These are phyloP conservation scores for Brachystomella parvula DNA, from an alignment of 1,140 invertebrate genomes.

Conservation along the genomic window DNA sequence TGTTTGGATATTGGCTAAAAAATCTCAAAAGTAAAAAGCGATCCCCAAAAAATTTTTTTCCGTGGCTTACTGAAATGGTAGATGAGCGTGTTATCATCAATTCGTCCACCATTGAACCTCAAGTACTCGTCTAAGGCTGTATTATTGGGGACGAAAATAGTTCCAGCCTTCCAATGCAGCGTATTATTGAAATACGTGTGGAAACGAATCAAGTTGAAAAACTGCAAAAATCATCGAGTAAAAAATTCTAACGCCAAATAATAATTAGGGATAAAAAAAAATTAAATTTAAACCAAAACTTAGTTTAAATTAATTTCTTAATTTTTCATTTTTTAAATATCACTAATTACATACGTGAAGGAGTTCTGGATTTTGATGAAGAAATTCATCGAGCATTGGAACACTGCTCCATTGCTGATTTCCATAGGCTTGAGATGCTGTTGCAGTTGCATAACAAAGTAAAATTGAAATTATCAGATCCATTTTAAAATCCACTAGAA, in stretches of 20 bases:
- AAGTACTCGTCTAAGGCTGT: conserved; percentile 27
- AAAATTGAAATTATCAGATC: too few relatives aligned
- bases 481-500: too few relatives aligned
- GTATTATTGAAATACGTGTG: conserved; percentile 26
- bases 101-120: conserved; percentile 16
- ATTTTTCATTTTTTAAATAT: not conserved
- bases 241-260: too few relatives aligned
- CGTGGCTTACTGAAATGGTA: conserved; percentile 38
- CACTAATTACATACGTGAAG: not conserved
- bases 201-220: conserved; percentile 19
- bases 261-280: too few relatives aligned
- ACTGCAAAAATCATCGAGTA: conserved; percentile 34
- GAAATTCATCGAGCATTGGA: not conserved
- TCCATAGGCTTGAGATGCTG: too few relatives aligned
- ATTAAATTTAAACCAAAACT: too few relatives aligned
- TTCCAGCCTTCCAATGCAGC: conserved; percentile 22
- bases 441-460: too few relatives aligned
- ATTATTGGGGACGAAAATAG: conserved; percentile 35
- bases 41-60: not conserved
- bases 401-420: too few relatives aligned
- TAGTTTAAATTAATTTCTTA: too few relatives aligned
- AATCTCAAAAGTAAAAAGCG: not conserved
- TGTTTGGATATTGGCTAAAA: conserved; percentile 5
- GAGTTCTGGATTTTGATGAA: not conserved
- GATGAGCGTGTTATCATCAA: conserved; percentile 34